A percentile compares a stretch with the other conserved stretches of the same genome.
These are phyloP conservation scores for Lophius americanus DNA, from an alignment of 2,797 vertebrate genomes.

Conservation along the genomic window DNA sequence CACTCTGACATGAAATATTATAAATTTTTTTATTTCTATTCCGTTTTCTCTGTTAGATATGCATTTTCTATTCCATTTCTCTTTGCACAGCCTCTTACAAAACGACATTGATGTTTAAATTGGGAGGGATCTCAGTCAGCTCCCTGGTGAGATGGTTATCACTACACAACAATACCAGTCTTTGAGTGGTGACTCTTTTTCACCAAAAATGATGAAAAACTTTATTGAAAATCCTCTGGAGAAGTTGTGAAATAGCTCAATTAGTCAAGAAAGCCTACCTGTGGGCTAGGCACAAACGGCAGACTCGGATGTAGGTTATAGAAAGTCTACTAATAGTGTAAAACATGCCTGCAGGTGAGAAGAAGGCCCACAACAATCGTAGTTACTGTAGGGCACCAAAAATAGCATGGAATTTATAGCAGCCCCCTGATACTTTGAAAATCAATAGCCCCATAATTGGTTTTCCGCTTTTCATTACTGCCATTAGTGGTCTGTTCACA, in stretches of 20 bases:
- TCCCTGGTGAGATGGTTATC: slow-evolving; percentile 17
- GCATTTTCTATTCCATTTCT: no score
- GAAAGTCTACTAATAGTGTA: neutral
- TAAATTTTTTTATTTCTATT: slow-evolving; percentile 18
- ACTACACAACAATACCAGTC: slow-evolving; percentile 13
- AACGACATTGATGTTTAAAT: slow-evolving; percentile 19
- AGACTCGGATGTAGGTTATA: neutral
- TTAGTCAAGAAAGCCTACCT: slow-evolving; percentile 37
- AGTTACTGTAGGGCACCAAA: slow-evolving; percentile 30
- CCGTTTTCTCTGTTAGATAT: slow-evolving; percentile 1
- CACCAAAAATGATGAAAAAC: slow-evolving; percentile 47
- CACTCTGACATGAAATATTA: neutral
- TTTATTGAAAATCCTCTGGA: slow-evolving; percentile 36
- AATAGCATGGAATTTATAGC: slow-evolving; percentile 32
- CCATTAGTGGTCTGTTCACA: slow-evolving; percentile 43
- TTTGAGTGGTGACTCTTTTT: slow-evolving; percentile 51
- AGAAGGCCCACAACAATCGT: slow-evolving; percentile 19
- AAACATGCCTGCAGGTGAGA: slow-evolving; percentile 38
- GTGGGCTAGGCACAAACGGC: slow-evolving; percentile 25
- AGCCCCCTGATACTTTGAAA: slow-evolving; percentile 20
- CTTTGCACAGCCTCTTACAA: slow-evolving; percentile 2
- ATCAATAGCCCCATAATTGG: slow-evolving; percentile 22
- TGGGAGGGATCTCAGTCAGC: slow-evolving; percentile 28
- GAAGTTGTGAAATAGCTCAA: slow-evolving; percentile 15
- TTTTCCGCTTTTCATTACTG: slow-evolving; percentile 41